A percentile compares a stretch with the other conserved stretches of the same genome.
These are phyloP conservation scores for Diachasma alloeum DNA, from an alignment of 1,140 invertebrate genomes.

Conservation along the genomic window DNA sequence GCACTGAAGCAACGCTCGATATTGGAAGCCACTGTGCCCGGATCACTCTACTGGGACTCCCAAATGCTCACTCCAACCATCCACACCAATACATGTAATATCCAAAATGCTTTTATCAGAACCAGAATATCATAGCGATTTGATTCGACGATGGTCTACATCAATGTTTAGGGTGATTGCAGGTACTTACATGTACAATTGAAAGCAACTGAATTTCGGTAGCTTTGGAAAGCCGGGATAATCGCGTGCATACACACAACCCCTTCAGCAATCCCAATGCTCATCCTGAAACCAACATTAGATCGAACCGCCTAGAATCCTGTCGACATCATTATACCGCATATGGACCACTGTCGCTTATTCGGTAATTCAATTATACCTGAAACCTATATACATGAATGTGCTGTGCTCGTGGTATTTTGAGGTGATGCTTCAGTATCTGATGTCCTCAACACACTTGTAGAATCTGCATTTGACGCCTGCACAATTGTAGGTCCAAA, in stretches of 20 bases:
- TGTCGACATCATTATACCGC: conserved; percentile 18
- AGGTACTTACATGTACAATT: not conserved
- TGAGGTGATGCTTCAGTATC: not conserved
- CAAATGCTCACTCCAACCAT: not conserved
- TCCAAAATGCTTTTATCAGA: not conserved
- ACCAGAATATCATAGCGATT: not conserved
- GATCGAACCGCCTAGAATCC: not conserved
- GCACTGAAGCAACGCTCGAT: not conserved
- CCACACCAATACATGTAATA: not conserved
- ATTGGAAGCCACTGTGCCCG: not conserved
- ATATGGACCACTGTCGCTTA: conserved; percentile 25
- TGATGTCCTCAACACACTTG: conserved; percentile 21
- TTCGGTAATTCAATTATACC: conserved; percentile 23
- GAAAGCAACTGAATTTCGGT: not conserved
- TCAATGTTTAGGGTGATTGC: conserved; percentile 1
- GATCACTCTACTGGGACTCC: not conserved
- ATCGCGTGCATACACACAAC: not conserved
- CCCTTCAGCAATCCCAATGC: not conserved
- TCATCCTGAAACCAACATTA: not conserved
- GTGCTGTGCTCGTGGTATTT: not conserved
- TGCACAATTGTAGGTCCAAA: not conserved
- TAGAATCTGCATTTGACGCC: conserved; percentile 27
- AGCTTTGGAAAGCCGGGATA: not conserved
- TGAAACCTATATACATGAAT: not conserved
- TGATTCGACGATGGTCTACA: not conserved